Percentiles rank a stretch among this genome's conserved stretches.
Evolutionary conservation across 2,113 vertebrate species (phyloP).

Genomic region (Proterorhinus semilunaris): DNA sequence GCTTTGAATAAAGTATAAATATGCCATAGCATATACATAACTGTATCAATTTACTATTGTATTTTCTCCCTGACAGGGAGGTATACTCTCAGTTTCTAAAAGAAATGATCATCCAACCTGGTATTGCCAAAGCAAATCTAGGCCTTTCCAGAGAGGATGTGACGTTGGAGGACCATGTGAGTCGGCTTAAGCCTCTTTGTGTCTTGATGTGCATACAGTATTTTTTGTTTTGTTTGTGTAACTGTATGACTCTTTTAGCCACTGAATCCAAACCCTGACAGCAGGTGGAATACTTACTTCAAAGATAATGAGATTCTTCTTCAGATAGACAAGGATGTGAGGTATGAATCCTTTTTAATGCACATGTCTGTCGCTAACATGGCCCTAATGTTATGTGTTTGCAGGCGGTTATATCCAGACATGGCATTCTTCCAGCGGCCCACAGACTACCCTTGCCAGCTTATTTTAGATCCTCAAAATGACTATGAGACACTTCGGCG

Average conservation of each 20-base stretch:
- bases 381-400: neutral
- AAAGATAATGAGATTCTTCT: conserved; percentile 96
- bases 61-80: conserved; percentile 74
- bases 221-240: neutral
- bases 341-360: conserved; percentile 70
- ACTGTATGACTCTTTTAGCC: conserved; percentile 75
- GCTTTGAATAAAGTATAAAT: too few species aligned
- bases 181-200: conserved; percentile 46
- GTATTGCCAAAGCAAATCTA: conserved; percentile 94
- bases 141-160: conserved; percentile 94
- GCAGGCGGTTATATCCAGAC: conserved; percentile 92
- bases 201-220: neutral
- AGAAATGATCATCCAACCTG: conserved; percentile 99
- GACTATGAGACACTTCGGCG: conserved; percentile 93
- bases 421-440: conserved; percentile 97
- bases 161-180: conserved; percentile 95
- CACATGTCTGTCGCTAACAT: neutral
- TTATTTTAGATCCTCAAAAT: conserved; percentile 95
- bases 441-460: conserved; percentile 90
- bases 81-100: conserved; percentile 93
- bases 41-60: neutral
- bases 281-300: conserved; percentile 97
- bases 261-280: conserved; percentile 94
- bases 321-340: conserved; percentile 98
- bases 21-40: too few species aligned